These are phyloP conservation scores for Chamaedrilus cognettii DNA, from an alignment of 2,888 invertebrate species.

Conservation along the genomic window DNA sequence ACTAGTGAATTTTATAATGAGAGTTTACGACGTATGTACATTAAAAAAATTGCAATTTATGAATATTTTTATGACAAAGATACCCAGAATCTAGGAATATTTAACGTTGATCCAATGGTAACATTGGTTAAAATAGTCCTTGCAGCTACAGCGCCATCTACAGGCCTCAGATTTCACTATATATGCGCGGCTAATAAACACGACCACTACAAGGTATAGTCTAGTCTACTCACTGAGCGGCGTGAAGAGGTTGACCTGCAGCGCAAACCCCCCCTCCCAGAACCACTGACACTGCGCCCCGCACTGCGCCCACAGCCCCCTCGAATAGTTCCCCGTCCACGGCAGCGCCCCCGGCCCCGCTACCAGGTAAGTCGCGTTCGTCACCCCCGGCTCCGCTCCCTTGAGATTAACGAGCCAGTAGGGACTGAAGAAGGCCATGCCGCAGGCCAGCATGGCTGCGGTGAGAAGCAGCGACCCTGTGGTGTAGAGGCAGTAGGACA, in stretches of 20 bases:
- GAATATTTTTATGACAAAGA: no score
- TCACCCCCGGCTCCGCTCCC: slow-evolving; percentile 1
- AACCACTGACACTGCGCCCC: slow-evolving; percentile 16
- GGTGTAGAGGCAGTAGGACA: background rate
- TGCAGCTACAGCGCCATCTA: no score
- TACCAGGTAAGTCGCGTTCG: slow-evolving; percentile 4
- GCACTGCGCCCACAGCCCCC: slow-evolving; percentile 22
- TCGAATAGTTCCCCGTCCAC: slow-evolving; percentile 12
- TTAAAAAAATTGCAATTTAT: no score
- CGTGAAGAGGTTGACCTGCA: slow-evolving; percentile 18
- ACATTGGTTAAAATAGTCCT: no score
- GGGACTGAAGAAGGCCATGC: slow-evolving; percentile 19
- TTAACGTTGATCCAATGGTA: no score
- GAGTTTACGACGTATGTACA: no score
- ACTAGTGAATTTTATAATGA: no score
- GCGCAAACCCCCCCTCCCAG: slow-evolving; percentile 15
- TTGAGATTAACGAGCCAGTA: slow-evolving; percentile 19
- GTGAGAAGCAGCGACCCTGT: slow-evolving; percentile 6
- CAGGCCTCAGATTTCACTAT: no score
- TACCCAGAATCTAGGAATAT: no score
- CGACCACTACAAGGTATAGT: no score
- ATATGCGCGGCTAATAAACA: no score
- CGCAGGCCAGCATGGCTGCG: slow-evolving; percentile 10
- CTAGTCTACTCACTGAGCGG: slow-evolving; percentile 14
- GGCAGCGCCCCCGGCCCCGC: background rate